phyloP scores from a whole-genome alignment of 1,140 invertebrate genomes.

The Homalodisca vitripennis region DNA sequence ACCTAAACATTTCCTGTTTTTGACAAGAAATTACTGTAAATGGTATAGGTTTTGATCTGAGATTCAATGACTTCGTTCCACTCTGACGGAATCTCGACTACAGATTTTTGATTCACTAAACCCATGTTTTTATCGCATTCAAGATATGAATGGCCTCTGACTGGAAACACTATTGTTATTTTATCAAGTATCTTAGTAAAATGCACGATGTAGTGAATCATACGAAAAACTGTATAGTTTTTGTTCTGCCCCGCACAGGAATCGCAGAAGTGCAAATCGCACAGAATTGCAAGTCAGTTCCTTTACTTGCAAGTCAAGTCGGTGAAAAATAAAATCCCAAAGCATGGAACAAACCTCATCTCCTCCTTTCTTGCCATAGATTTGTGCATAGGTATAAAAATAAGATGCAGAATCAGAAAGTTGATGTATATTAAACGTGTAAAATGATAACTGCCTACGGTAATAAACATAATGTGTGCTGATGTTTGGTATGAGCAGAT shows the following conservation, averaged over 20 bases:
- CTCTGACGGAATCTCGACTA: slow-evolving; percentile 28
- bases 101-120: slow-evolving; percentile 29
- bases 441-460: slow-evolving; percentile 4
- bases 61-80: slow-evolving; percentile 22
- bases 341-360: slow-evolving; percentile 38
- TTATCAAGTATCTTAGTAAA: slow-evolving; percentile 31
- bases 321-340: slow-evolving; percentile 32
- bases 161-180: slow-evolving; percentile 36
- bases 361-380: slow-evolving; percentile 31
- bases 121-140: slow-evolving; percentile 36
- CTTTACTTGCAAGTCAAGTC: slow-evolving; percentile 28
- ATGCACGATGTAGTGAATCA: slow-evolving; percentile 37
- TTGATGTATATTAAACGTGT: slow-evolving; percentile 19
- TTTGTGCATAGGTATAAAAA: slow-evolving; percentile 34
- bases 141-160: slow-evolving; percentile 38
- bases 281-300: slow-evolving; percentile 33
- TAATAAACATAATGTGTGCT: slow-evolving; percentile 16
- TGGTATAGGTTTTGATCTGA: slow-evolving; percentile 25
- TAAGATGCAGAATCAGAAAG: neutral
- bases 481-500: slow-evolving; percentile 8
- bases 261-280: slow-evolving; percentile 40
- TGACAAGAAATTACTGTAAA: slow-evolving; percentile 28
- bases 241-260: slow-evolving; percentile 38
- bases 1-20: slow-evolving; percentile 13
- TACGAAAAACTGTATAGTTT: slow-evolving; percentile 33